Conservation (phyloP, 1,140 invertebrate species). For the Zaprionus ornatus region DNA sequence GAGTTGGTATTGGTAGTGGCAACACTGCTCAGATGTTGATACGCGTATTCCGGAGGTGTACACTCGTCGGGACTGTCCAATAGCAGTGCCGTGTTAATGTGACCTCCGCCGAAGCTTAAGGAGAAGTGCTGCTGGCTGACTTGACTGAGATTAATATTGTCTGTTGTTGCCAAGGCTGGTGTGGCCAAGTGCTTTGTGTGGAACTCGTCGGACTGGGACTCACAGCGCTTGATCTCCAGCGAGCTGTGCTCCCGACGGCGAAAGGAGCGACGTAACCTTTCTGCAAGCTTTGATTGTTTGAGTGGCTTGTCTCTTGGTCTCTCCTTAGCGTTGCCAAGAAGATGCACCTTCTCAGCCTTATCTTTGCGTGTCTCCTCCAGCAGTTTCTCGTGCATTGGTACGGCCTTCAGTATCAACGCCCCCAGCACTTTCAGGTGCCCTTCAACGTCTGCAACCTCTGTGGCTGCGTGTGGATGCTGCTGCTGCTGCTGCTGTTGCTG, state of each 20-base stretch:
- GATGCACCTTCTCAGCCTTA: constrained; percentile 72
- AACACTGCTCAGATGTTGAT: constrained; percentile 77
- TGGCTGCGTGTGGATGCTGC: constrained; percentile 10
- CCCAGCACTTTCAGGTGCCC: constrained; percentile 11
- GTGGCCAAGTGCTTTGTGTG: not conserved
- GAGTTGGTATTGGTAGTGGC: constrained; percentile 75
- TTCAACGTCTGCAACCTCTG: constrained; percentile 8
- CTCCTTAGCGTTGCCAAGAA: constrained; percentile 64
- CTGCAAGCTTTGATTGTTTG: constrained; percentile 76
- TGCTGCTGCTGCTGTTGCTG: constrained; percentile 22
- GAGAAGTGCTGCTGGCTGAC: constrained; percentile 42
- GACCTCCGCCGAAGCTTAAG: constrained; percentile 68
- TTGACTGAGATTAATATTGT: constrained; percentile 39
- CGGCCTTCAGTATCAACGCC: constrained; percentile 14
- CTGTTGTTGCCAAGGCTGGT: constrained; percentile 7
- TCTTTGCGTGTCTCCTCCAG: constrained; percentile 67
- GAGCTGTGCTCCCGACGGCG: constrained; percentile 73
- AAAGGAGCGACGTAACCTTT: constrained; percentile 72
- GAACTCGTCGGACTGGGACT: constrained; percentile 52
- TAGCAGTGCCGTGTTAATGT: constrained; percentile 75
- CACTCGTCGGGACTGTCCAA: constrained; percentile 79
- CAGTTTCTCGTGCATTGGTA: constrained; percentile 79
- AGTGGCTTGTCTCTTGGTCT: constrained; percentile 57
- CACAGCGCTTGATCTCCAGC: constrained; percentile 63
- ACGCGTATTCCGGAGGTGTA: constrained; percentile 79